Evolutionary conservation across 2,888 invertebrate species (phyloP).

Genomic region (Lacanobia wlatinum): DNA sequence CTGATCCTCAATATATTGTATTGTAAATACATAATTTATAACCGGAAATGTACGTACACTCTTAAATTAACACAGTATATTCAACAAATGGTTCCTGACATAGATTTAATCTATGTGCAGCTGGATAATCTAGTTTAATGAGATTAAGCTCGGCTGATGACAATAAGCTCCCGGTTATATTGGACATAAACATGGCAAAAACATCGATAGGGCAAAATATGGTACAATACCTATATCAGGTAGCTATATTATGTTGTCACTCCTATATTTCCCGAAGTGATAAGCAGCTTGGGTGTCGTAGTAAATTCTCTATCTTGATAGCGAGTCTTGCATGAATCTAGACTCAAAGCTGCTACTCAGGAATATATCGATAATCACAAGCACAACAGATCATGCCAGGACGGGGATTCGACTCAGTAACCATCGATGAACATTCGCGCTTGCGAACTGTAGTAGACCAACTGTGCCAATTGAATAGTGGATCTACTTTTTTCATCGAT

Average conservation of each 20-base stretch:
- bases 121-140: background rate
- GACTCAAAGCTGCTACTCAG: background rate
- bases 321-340: background rate
- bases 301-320: background rate
- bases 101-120: slow-evolving; percentile 7
- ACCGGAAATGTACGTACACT: slow-evolving; percentile 22
- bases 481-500: background rate
- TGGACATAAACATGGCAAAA: no score
- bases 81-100: slow-evolving; percentile 11
- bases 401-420: background rate
- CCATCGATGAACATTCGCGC: background rate
- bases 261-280: background rate
- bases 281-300: background rate
- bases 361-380: background rate
- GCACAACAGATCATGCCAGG: no score
- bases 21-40: background rate
- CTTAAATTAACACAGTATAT: slow-evolving; percentile 3
- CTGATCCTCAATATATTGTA: background rate
- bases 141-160: background rate
- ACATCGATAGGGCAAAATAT: no score
- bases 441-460: background rate
- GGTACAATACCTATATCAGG: no score
- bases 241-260: no score
- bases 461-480: background rate
- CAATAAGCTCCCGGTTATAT: background rate